These are phyloP conservation scores for Gorsachius goisagi DNA, from an alignment of 2,113 vertebrate species.

Conservation along the genomic window DNA sequence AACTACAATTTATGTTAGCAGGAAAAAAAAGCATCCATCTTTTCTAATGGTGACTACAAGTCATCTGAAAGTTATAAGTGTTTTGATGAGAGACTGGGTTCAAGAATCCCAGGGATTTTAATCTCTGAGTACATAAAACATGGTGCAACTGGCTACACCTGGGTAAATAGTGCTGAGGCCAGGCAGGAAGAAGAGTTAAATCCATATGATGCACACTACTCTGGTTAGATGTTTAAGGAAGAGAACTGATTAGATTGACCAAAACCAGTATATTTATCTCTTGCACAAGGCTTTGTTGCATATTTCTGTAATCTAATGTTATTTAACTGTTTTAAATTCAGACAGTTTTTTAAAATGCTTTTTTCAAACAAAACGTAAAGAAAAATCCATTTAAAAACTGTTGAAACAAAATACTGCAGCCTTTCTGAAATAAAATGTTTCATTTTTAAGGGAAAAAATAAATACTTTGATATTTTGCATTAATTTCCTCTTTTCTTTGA, in stretches of 20 bases:
- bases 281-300: background rate
- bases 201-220: background rate
- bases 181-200: background rate
- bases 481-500: background rate
- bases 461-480: background rate
- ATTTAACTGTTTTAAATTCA: background rate
- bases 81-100: background rate
- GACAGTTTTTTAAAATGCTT: background rate
- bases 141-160: background rate
- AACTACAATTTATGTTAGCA: background rate
- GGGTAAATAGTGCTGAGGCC: background rate
- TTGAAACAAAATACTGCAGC: background rate
- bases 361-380: background rate
- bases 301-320: background rate
- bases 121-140: background rate
- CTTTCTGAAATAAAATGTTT: background rate
- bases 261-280: background rate
- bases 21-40: background rate
- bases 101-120: background rate
- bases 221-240: background rate
- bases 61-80: background rate
- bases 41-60: background rate
- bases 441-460: background rate
- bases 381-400: background rate
- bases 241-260: background rate